Base-by-base conservation (phyloP, 2,888 invertebrate genomes). In the Coenonympha glycerion region DNA sequence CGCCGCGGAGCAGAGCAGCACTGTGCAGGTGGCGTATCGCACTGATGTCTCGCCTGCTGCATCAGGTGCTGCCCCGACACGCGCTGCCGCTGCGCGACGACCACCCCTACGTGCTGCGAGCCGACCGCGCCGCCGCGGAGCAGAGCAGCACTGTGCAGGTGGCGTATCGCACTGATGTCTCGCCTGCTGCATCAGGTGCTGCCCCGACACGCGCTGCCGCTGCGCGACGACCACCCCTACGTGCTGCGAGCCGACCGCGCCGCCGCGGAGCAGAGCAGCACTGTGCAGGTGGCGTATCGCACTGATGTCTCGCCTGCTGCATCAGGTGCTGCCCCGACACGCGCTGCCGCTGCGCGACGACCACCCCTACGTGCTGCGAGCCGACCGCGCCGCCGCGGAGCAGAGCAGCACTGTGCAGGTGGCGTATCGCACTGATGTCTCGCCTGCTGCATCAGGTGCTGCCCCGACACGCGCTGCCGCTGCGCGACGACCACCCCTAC, bases 41-140 rank as follows among this genome's bases (percentile, higher is more conserved):
- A 33, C 15, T 49, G 21, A 39, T 13, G 2, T 13, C 13, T 11
- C 11, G 1, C 5, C 11, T 30, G 5, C 13, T 11, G n/a, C 0
- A 94, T 99, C 59, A 90, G 92, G 97, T 98, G 11, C 63, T 86
- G 55, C 86, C 86, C 0, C 59, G 66, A 0, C 82, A 83, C 46
- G 54, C 56, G 5, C 39, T 76, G 11, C 59, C 64, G 0, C 57
- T 80, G 36, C 53, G 56, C 0, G 16, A 36, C 0, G 56, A 64
- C 21, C 72, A 71, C 22, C 71, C 67, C 8, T 65, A 63, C 31
- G 64, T 67, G 21, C 28, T 30, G 34, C 26, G 45, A 0, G 47
- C 22, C 3, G 6, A 22, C 8, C 13, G 19, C 13, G 33, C 15
- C 9, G 28, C 15, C 8, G 8, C 6, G 1, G 31, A 39, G 19